Percentiles rank a stretch among this genome's conserved stretches.
Conservation (phyloP, 2,113 vertebrate species). For the Chaetorhynchus papuensis region DNA sequence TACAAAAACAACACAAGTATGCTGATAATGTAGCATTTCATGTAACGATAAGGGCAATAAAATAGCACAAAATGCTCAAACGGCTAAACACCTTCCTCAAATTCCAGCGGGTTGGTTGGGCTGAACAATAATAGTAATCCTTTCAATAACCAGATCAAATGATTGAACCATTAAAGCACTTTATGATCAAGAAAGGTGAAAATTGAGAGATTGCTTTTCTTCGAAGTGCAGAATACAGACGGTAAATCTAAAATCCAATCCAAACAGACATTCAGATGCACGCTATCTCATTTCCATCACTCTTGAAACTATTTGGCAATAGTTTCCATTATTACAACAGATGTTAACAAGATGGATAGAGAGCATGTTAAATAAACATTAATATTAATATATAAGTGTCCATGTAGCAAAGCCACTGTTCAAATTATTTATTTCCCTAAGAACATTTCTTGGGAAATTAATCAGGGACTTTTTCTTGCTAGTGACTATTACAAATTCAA, state of each 20-base stretch:
- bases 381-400: neutral
- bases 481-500: neutral
- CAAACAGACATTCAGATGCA: slow-evolving; percentile 10
- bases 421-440: neutral
- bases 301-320: slow-evolving; percentile 2
- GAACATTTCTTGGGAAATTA: neutral
- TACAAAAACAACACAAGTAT: neutral
- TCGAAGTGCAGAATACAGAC: neutral
- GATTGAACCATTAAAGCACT: neutral
- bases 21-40: slow-evolving; percentile 23
- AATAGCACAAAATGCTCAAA: slow-evolving; percentile 21
- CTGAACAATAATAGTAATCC: neutral
- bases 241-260: slow-evolving; percentile 11
- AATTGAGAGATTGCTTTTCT: neutral
- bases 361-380: slow-evolving; percentile 1
- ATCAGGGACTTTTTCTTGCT: neutral
- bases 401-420: neutral
- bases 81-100: neutral
- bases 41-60: slow-evolving; percentile 38
- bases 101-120: neutral
- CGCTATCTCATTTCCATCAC: neutral
- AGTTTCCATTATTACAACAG: slow-evolving; percentile 15
- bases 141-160: slow-evolving; percentile 25
- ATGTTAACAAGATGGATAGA: slow-evolving; percentile 41
- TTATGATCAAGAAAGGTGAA: neutral